phyloP scores from a whole-genome alignment of 1,140 invertebrate genomes.

The Papilio glaucus region DNA sequence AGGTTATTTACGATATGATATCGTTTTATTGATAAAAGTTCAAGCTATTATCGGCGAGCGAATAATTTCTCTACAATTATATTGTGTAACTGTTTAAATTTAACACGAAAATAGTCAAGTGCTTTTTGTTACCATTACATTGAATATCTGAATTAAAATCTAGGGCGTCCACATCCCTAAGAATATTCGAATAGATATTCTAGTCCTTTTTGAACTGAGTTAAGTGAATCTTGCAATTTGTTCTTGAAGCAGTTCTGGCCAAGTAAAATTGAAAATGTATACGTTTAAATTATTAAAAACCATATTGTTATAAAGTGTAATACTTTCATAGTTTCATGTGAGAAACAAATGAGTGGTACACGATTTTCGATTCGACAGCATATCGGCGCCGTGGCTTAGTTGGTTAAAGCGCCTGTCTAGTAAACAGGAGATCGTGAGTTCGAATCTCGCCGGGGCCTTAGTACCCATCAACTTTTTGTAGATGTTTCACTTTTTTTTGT shows the following conservation, averaged over 20 bases:
- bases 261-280: too few relatives aligned
- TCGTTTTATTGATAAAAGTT: conserved; percentile 37
- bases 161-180: too few relatives aligned
- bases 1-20: conserved; percentile 32
- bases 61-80: conserved; percentile 14
- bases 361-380: background rate
- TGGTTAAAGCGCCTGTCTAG: conserved; percentile 39
- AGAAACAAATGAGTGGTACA: background rate
- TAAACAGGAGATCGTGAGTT: conserved; percentile 39
- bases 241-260: too few relatives aligned
- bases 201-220: too few relatives aligned
- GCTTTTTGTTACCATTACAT: background rate
- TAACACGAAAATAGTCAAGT: background rate
- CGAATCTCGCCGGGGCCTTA: conserved; percentile 38
- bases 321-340: too few relatives aligned
- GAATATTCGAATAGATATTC: too few relatives aligned
- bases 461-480: background rate
- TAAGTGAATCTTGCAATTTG: too few relatives aligned
- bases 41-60: conserved; percentile 14
- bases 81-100: background rate
- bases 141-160: too few relatives aligned
- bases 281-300: too few relatives aligned
- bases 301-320: too few relatives aligned
- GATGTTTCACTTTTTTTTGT: background rate
- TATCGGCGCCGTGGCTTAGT: conserved; percentile 37